A percentile compares a stretch with the other conserved stretches of the same genome.
Evolutionary conservation across 2,888 invertebrate genomes (phyloP).

Genomic region (Lysandra coridon): DNA sequence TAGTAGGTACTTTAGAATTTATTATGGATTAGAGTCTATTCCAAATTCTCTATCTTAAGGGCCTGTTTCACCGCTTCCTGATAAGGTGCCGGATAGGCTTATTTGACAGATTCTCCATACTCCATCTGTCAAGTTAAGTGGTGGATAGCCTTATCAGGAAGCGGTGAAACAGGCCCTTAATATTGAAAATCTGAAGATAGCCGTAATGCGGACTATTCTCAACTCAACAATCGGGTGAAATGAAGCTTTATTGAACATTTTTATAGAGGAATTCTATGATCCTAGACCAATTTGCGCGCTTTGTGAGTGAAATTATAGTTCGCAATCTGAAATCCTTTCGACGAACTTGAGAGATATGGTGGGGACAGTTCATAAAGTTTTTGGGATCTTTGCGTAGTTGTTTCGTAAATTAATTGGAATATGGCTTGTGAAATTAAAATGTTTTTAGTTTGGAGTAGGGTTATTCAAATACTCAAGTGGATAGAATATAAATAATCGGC

Average conservation of each 20-base stretch:
- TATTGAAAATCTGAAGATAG: not conserved
- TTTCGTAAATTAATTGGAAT: not conserved
- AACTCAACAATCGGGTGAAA: not conserved
- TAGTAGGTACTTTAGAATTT: not conserved
- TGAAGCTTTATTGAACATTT: not conserved
- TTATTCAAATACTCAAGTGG: not conserved
- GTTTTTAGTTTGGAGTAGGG: not conserved
- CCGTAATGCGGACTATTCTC: not conserved
- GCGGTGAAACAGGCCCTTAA: not conserved
- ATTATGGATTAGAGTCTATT: too few relatives aligned
- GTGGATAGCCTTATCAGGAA: too few relatives aligned
- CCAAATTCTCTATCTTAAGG: not conserved
- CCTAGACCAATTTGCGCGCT: constrained; percentile 1
- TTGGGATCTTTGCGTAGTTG: not conserved
- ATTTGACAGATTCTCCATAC: too few relatives aligned
- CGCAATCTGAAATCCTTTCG: not conserved
- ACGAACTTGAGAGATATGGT: not conserved
- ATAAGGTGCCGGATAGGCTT: too few relatives aligned
- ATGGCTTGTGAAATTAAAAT: not conserved
- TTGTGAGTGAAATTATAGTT: constrained; percentile 22
- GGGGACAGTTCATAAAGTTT: not conserved
- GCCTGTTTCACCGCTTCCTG: too few relatives aligned
- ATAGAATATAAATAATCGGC: not conserved
- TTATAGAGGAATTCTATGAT: constrained; percentile 1
- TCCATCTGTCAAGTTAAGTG: too few relatives aligned